These are phyloP conservation scores for Teleogryllus oceanicus DNA, from an alignment of 2,888 invertebrate genomes.

Conservation along the genomic window DNA sequence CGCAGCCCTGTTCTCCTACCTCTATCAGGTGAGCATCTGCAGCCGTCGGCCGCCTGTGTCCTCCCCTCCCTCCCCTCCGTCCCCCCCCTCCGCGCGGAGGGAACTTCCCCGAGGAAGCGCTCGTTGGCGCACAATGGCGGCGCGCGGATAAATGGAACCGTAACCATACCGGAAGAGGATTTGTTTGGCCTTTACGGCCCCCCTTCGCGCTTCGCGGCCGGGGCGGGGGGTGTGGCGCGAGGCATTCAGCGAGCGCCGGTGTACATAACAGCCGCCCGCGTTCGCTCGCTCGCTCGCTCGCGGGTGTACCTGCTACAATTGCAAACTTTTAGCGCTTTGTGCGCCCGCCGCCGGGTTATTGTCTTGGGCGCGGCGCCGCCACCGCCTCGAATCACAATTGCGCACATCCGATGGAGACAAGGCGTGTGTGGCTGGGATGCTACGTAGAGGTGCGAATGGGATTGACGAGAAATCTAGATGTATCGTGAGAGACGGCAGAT, in stretches of 20 bases:
- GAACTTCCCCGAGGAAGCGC: too few species aligned
- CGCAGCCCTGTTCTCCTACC: too few species aligned
- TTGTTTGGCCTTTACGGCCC: neutral
- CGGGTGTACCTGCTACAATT: neutral
- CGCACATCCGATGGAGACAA: neutral
- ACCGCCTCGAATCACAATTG: neutral
- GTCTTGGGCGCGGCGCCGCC: neutral
- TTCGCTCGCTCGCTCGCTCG: neutral
- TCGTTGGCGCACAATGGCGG: neutral
- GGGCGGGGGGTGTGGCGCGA: neutral
- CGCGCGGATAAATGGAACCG: conserved; percentile 11
- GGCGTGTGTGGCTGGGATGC: too few species aligned
- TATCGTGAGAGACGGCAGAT: too few species aligned
- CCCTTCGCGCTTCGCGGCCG: neutral
- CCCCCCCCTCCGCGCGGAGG: too few species aligned
- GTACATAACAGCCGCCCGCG: neutral
- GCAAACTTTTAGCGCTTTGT: neutral
- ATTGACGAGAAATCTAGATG: too few species aligned
- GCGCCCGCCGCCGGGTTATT: neutral
- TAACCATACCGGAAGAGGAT: neutral
- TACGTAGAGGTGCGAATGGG: too few species aligned
- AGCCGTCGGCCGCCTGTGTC: too few species aligned
- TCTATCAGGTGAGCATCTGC: too few species aligned
- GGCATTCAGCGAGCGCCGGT: neutral
- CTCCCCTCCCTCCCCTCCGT: too few species aligned